A percentile compares a stretch with the other conserved stretches of the same genome.
Conservation (phyloP, 2,888 invertebrate genomes). For the Agonum fuliginosum region DNA sequence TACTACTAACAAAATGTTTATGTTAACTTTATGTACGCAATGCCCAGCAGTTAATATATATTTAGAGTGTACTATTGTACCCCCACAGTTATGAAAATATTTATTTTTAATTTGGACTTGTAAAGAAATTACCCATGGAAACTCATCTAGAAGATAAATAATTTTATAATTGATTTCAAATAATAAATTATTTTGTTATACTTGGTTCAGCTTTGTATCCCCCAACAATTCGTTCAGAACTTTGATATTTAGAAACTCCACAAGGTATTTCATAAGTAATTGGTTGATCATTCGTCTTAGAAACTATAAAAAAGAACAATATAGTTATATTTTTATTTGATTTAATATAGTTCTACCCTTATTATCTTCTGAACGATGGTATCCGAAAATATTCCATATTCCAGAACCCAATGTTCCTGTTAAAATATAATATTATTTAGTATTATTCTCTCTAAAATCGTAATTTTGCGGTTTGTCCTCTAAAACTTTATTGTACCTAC, state of each 20-base stretch:
- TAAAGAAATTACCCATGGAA: constrained; percentile 67
- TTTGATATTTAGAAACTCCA: constrained; percentile 41
- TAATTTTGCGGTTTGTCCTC: too few species aligned
- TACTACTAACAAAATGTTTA: constrained; percentile 61
- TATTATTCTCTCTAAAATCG: too few species aligned
- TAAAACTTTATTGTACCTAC: too few species aligned
- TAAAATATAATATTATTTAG: too few species aligned
- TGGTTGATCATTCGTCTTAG: background rate
- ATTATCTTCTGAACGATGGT: too few species aligned
- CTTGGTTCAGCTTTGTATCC: constrained; percentile 61
- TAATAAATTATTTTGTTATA: constrained; percentile 36
- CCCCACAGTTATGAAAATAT: constrained; percentile 66
- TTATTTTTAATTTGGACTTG: constrained; percentile 61
- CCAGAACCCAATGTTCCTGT: too few species aligned
- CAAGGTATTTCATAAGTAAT: constrained; percentile 17
- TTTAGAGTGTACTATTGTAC: constrained; percentile 63
- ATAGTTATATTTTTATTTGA: too few species aligned
- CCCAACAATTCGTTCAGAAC: constrained; percentile 61
- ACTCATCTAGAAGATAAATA: constrained; percentile 63
- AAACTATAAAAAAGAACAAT: too few species aligned
- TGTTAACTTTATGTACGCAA: constrained; percentile 63
- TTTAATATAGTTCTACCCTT: too few species aligned
- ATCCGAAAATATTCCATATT: too few species aligned
- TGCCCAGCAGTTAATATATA: constrained; percentile 67
- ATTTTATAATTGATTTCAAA: background rate